A percentile compares a stretch with the other conserved stretches of the same genome.
phyloP scores from a whole-genome alignment of 37 sponge, comb jelly and placozoan genomes.

The Bolinopsis microptera region DNA sequence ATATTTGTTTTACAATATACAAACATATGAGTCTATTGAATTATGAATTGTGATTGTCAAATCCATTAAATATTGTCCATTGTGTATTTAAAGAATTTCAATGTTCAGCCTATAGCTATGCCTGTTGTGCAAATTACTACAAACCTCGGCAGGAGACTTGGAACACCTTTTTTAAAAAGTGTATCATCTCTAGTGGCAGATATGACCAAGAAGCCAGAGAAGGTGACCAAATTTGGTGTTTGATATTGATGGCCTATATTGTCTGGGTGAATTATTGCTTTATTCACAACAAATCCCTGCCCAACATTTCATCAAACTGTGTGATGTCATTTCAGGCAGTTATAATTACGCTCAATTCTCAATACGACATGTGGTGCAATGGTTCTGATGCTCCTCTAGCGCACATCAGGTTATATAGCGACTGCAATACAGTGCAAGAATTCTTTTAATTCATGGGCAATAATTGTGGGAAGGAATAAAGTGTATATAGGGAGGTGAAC shows the following conservation, averaged over 20 bases:
- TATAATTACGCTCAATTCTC: slow-evolving; percentile 1
- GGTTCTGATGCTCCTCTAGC: slow-evolving; percentile 41
- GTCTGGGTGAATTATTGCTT: too few species aligned
- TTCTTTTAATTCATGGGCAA: too few species aligned
- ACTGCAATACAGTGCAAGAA: too few species aligned
- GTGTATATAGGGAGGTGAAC: too few species aligned
- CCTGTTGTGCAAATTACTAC: slow-evolving; percentile 52
- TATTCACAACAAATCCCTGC: too few species aligned
- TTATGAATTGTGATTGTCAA: too few species aligned
- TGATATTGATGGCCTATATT: background rate
- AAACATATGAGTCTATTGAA: too few species aligned
- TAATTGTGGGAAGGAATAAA: too few species aligned
- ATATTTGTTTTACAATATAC: too few species aligned
- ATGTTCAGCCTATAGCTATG: too few species aligned
- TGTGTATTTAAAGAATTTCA: too few species aligned
- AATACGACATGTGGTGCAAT: slow-evolving; percentile 17
- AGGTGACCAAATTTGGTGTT: background rate
- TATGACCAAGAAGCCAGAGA: slow-evolving; percentile 43
- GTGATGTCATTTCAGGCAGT: slow-evolving; percentile 13
- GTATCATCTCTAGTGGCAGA: background rate
- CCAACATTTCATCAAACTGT: background rate
- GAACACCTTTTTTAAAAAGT: background rate
- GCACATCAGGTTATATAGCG: slow-evolving; percentile 42
- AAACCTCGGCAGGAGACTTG: background rate
- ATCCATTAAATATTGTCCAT: too few species aligned